Evolutionary conservation across 2,113 vertebrate species (phyloP), one percentile per base, ranked within the genome.

Genomic region (Poeciliopsis turrubarensis): DNA sequence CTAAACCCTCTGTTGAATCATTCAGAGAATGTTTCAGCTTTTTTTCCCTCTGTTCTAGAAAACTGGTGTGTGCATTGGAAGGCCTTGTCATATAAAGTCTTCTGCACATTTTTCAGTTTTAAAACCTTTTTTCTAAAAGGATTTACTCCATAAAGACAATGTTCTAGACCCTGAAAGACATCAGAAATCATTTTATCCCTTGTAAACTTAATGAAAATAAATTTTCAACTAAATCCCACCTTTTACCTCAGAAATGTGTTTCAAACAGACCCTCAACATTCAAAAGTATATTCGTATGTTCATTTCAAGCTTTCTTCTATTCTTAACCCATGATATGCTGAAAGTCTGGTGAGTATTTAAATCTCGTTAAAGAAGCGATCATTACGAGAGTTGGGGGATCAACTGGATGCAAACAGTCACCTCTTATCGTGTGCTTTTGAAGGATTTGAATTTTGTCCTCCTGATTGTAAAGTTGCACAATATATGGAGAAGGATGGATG

Each of bases 321-420:
- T 89, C 73, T 91, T 93, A 96, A 95, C 94, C 94, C 93, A 89
- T 89, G 90, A 91, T 92, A 94, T 89, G 93, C 91, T 72, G 89
- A 91, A 94, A 91, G 75, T 67, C 77, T 11, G 61, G 26, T 75
- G 81, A 81, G 92, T 88, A 91, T 90, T 90, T 87, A 94, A 95
- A 95, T 96, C 95, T 95, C 88, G 87, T 96, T 70, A 77, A 86
- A 89, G 90, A 91, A 93, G 88, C 94, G 95, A 94, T 95, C 91
- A 67, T 88, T 64, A 90, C 17, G 90, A 81, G 15, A 65, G 63
- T 77, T 25, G 66, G 81, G 85, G 65, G 57, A 83, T 90, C 83
- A 89, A 85, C 74, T 79, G 63, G 69, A 82, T 75, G 72, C 64
- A 71, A 77, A 79, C 78, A 82, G 77, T 89, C 78, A 31, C 78